Base-by-base conservation (phyloP, 35 echinoderm and acorn worm species). In the Heliocidaris erythrogramma region DNA sequence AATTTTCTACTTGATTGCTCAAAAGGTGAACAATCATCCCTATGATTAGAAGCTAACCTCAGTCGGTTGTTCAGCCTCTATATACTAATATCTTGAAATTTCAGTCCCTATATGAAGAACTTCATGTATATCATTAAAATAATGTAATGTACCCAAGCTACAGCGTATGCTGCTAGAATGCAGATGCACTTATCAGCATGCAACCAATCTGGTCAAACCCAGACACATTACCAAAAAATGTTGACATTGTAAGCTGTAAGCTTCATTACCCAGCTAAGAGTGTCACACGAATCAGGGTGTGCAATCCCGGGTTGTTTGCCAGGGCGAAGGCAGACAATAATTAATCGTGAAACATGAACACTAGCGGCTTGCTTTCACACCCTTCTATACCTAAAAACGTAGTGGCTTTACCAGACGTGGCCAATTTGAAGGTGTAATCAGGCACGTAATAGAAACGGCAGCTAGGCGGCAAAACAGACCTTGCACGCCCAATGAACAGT, bases 401-500 rank as follows among this genome's bases (percentile, higher is more conserved):
- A 9, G 65, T 78, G 65, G 27, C 21, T 78, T 78, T 78, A 18
- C 65, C 65, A 78, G 65, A n/a, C 65, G 18, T 78, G 4, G 21
- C 65, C 65, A 78, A 78, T 78, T 78, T 78, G 65, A n/a, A 21
- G 14, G 27, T 27, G 65, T 78, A 78, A 78, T 78, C 65, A 78
- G 21, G 65, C 65, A 78, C 65, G 65, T 78, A 78, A 78, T 78
- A 78, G 65, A 78, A 78, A 78, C 21, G 65, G 65, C 65, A 78
- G 27, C 65, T 21, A 78, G 65, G 65, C 17, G 17, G 65, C 24
- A 78, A 78, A 21, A 78, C 65, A 78, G 65, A 78, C 27, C 65
- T 78, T 78, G 8, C 14, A 56, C 14, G 52, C 52, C 61, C 16
- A 71, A 27, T 71, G 61, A 21, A 71, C 61, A 71, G 61, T 71